A percentile compares a stretch with the other conserved stretches of the same genome.
These are phyloP conservation scores for Rhinolophus sinicus DNA, from an alignment of 2,113 vertebrate genomes.

Conservation along the genomic window DNA sequence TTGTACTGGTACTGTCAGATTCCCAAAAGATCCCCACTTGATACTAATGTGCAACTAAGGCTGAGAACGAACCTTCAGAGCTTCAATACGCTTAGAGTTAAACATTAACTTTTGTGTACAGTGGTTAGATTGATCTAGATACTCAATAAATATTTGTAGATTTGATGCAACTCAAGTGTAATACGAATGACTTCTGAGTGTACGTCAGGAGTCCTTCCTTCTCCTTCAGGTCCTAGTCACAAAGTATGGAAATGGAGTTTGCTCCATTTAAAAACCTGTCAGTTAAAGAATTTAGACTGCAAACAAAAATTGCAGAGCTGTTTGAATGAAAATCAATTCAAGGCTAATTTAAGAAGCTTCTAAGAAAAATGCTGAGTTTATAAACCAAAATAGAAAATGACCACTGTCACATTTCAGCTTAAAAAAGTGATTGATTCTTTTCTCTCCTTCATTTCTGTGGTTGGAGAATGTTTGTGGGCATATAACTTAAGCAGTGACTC, in stretches of 20 bases:
- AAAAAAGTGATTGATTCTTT: slow-evolving; percentile 60
- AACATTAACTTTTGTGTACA: background rate
- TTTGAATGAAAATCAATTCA: slow-evolving; percentile 81
- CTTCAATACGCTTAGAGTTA: background rate
- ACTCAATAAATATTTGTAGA: background rate
- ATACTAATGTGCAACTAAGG: background rate
- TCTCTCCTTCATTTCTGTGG: slow-evolving; percentile 53
- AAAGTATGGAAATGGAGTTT: slow-evolving; percentile 33
- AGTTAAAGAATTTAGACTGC: slow-evolving; percentile 68
- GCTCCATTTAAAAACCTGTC: slow-evolving; percentile 62
- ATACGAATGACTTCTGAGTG: background rate
- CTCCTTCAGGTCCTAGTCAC: background rate
- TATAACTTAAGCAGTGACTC: background rate
- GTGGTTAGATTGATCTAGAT: background rate
- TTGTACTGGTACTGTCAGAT: background rate
- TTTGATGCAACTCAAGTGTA: background rate
- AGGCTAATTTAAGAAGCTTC: slow-evolving; percentile 80
- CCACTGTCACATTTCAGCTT: slow-evolving; percentile 73
- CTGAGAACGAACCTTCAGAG: background rate
- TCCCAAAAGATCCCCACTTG: background rate
- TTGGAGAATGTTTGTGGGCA: background rate
- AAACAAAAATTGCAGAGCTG: slow-evolving; percentile 78
- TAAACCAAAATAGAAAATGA: slow-evolving; percentile 80
- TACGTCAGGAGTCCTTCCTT: background rate
- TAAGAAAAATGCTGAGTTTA: slow-evolving; percentile 79